Percentiles rank a stretch among this genome's conserved stretches.
phyloP scores from a whole-genome alignment of 2,888 invertebrate species.

The Melipona bicolor region DNA sequence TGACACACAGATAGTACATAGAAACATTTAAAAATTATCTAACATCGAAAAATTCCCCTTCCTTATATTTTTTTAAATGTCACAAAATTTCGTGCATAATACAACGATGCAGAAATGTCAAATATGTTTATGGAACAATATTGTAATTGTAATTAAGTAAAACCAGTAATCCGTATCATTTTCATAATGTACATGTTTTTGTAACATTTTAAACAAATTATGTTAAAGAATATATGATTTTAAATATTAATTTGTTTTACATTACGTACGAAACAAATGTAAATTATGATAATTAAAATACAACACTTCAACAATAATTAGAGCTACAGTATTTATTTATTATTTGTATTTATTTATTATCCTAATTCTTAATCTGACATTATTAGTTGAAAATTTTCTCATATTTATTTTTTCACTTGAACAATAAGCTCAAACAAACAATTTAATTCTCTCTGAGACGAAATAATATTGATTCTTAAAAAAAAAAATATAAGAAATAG shows the following conservation, averaged over 20 bases:
- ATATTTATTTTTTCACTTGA: conserved; percentile 82
- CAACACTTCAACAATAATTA: conserved; percentile 50
- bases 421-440: conserved; percentile 85
- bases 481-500: background rate
- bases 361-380: conserved; percentile 19
- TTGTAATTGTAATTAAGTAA: background rate
- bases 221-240: conserved; percentile 33
- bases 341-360: background rate
- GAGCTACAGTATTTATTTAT: conserved; percentile 24
- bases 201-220: conserved; percentile 42
- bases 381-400: conserved; percentile 41
- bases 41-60: conserved; percentile 89
- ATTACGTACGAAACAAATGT: conserved; percentile 54
- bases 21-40: conserved; percentile 92
- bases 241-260: conserved; percentile 53
- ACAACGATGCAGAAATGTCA: background rate
- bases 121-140: background rate
- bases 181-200: conserved; percentile 36
- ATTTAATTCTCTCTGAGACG: conserved; percentile 62
- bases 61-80: conserved; percentile 88
- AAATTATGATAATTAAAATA: conserved; percentile 42
- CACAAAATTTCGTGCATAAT: background rate
- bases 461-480: conserved; percentile 36
- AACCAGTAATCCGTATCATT: background rate
- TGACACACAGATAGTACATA: conserved; percentile 93